These are phyloP conservation scores for Tiphia femorata DNA, from an alignment of 2,888 invertebrate genomes.

Conservation along the genomic window DNA sequence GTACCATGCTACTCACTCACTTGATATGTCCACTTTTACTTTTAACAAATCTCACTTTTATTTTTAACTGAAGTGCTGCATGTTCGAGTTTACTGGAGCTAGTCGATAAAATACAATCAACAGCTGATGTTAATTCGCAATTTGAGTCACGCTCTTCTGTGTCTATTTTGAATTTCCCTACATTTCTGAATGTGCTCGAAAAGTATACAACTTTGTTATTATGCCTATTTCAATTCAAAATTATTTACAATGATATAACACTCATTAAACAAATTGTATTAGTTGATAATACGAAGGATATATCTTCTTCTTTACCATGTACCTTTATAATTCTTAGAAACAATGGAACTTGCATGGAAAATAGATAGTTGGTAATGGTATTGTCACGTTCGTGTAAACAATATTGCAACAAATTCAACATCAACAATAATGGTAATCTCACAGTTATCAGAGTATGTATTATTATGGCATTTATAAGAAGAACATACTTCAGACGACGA, in stretches of 20 bases:
- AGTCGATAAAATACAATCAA: slow-evolving; percentile 18
- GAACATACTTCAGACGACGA: too few relatives aligned
- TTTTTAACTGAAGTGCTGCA: slow-evolving; percentile 25
- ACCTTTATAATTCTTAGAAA: slow-evolving; percentile 44
- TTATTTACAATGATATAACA: slow-evolving; percentile 32
- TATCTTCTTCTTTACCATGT: slow-evolving; percentile 30
- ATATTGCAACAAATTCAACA: not conserved
- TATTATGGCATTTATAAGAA: slow-evolving; percentile 2
- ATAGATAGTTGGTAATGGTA: slow-evolving; percentile 38
- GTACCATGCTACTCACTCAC: slow-evolving; percentile 60
- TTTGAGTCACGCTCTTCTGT: slow-evolving; percentile 17
- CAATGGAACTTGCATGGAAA: slow-evolving; percentile 43
- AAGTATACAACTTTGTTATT: slow-evolving; percentile 29
- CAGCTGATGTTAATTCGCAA: slow-evolving; percentile 26
- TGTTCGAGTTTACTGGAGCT: slow-evolving; percentile 12
- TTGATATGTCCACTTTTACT: slow-evolving; percentile 56
- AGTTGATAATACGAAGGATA: slow-evolving; percentile 27
- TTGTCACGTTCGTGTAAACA: too few relatives aligned
- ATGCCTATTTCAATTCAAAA: slow-evolving; percentile 32
- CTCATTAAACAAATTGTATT: slow-evolving; percentile 19
- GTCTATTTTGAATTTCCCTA: slow-evolving; percentile 28
- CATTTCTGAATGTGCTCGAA: slow-evolving; percentile 37
- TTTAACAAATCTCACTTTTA: slow-evolving; percentile 25
- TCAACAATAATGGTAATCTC: not conserved
- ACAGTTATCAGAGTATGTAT: not conserved